phyloP scores from a whole-genome alignment of 2,888 invertebrate genomes.

The Harpalus rubripes region DNA sequence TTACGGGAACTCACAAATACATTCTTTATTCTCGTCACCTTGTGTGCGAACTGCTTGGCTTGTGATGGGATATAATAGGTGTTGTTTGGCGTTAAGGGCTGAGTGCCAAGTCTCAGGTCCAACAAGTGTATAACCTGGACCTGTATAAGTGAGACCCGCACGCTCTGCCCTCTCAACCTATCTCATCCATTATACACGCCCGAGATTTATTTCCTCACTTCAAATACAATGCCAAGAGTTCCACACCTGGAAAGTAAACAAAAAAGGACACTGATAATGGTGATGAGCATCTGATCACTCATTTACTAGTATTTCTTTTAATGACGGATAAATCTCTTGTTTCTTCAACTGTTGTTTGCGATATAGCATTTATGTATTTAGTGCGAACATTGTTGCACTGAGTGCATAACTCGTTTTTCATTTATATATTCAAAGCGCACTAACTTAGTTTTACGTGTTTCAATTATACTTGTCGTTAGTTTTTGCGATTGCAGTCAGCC shows the following conservation, averaged over 20 bases:
- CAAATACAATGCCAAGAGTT: conserved; percentile 74
- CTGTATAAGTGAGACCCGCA: conserved; percentile 71
- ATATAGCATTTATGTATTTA: too few species aligned
- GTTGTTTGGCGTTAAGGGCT: conserved; percentile 28
- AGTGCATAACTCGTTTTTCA: too few species aligned
- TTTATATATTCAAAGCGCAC: too few species aligned
- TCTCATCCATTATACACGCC: conserved; percentile 75
- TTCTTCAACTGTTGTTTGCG: too few species aligned
- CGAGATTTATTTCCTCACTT: conserved; percentile 76
- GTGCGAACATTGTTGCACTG: too few species aligned
- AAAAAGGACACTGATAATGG: background rate
- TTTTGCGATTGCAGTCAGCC: too few species aligned
- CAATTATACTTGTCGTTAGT: too few species aligned
- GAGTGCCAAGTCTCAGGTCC: conserved; percentile 68
- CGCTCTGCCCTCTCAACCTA: conserved; percentile 73
- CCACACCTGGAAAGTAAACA: conserved; percentile 71
- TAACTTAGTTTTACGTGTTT: too few species aligned
- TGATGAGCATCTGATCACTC: background rate
- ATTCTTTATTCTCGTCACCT: background rate
- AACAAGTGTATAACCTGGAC: conserved; percentile 72
- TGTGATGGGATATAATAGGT: background rate
- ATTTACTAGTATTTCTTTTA: too few species aligned
- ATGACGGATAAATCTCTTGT: too few species aligned
- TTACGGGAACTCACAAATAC: too few species aligned
- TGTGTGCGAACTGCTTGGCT: background rate